A percentile compares a stretch with the other conserved stretches of the same genome.
Conservation (phyloP, 2,888 invertebrate species). For the Phorcus lineatus region DNA sequence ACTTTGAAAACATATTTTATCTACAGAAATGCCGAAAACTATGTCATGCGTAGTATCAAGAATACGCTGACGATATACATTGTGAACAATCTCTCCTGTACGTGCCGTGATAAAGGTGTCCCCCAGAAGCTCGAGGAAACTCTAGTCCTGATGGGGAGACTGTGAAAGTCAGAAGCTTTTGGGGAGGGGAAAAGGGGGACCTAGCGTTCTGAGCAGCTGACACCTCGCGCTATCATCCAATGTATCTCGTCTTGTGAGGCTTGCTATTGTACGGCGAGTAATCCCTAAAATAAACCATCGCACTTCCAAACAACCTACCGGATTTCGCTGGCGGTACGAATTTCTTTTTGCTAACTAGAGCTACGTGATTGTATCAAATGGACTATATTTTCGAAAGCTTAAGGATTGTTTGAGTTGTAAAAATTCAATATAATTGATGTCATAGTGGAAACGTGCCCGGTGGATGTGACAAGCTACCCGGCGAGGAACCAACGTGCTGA, state of each 20-base stretch:
- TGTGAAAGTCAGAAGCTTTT: no score
- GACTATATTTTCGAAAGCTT: slow-evolving; percentile 20
- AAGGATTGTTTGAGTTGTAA: slow-evolving; percentile 30
- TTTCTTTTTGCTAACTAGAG: slow-evolving; percentile 27
- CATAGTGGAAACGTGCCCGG: slow-evolving; percentile 25
- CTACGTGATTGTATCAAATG: slow-evolving; percentile 28
- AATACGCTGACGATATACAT: no score
- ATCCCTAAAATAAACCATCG: slow-evolving; percentile 22
- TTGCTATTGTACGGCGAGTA: slow-evolving; percentile 6
- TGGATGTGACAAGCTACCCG: neutral
- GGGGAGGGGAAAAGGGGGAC: neutral
- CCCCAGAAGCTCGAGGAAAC: no score
- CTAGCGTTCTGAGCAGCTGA: neutral
- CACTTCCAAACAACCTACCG: slow-evolving; percentile 21
- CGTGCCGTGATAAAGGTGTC: no score
- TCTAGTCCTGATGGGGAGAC: no score
- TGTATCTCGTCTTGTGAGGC: slow-evolving; percentile 7
- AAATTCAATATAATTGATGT: slow-evolving; percentile 32
- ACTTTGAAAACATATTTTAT: slow-evolving; percentile 3
- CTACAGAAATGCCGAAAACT: no score
- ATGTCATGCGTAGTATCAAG: no score
- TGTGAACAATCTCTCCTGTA: no score
- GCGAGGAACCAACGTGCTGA: neutral
- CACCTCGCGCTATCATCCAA: neutral
- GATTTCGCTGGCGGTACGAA: slow-evolving; percentile 15